Base-by-base conservation (phyloP, 2,888 invertebrate species). In the Epinotia bilunana region DNA sequence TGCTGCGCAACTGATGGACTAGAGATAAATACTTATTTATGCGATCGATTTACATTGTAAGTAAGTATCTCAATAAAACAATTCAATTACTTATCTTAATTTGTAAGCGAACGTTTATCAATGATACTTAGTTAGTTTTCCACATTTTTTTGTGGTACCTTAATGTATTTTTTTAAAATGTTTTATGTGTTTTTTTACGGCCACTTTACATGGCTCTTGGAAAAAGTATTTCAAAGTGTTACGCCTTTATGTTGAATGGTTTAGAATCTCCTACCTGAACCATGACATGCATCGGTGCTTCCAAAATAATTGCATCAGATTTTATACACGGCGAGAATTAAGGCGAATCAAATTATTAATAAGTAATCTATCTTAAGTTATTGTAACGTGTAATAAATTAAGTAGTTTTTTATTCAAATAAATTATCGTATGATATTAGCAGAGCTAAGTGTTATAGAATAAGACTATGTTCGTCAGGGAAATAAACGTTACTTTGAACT, bases 381-480 rank as follows among this genome's bases (percentile, higher is more conserved):
- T 53, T 39, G 39, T 49, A 64, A 69, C 33, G 70, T 69, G n/a
- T 57, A 58, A 39, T 18, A 53, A 43, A 67, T 60, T 70, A 67
- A 62, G 65, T 75, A 67, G 71, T 67, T 62, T 71, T 74, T 65
- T 72, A 69, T 69, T 60, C n/a, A 55, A 75, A 53, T 75, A 72
- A 75, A 75, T 71, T 75, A 75, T 72, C 67, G 67, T 75, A 57
- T 53, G 53, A 58, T 43, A 83, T 82, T 89, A 87, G 83, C 73
- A 73, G 23, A 28, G 23, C 72, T 91, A 91, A 91, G 90, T 90
- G 90, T 91, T 91, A 88, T 84, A 85, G 81, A 78, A 79, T 87
- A 87, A 82, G 83, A 78, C 77, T 83, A 86, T 79, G 79, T 77
- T 79, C 80, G 79, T 58, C 75, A 78, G 72, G 76, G 68, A 63